phyloP scores from a whole-genome alignment of 2,888 invertebrate genomes.

The Rotaria sp. region DNA sequence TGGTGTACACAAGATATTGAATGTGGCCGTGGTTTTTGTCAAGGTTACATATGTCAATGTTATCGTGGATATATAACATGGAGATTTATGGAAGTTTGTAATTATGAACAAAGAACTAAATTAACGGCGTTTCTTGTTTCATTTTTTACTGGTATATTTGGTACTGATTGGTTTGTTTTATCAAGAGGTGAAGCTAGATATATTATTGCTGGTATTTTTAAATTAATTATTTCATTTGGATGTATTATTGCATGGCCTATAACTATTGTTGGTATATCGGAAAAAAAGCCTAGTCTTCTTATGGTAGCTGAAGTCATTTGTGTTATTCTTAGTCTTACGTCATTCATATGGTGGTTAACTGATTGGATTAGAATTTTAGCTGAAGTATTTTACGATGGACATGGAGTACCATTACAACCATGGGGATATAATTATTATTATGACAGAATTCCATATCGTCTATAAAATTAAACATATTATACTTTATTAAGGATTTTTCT shows the following conservation, averaged over 20 bases:
- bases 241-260: background rate
- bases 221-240: background rate
- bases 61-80: background rate
- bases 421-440: background rate
- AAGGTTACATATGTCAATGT: background rate
- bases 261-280: background rate
- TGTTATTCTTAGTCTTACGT: background rate
- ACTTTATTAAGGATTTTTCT: too few species aligned
- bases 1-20: background rate
- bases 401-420: background rate
- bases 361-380: conserved; percentile 10
- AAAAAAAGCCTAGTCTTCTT: background rate
- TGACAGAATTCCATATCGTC: background rate
- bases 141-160: background rate
- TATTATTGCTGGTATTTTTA: background rate
- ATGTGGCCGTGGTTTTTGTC: background rate
- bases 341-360: background rate
- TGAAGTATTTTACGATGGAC: background rate
- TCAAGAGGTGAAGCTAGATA: background rate
- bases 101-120: background rate
- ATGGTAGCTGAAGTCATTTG: background rate
- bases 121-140: background rate
- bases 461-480: background rate
- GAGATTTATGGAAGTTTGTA: background rate
- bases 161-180: background rate